phyloP scores from a whole-genome alignment of 2,113 vertebrate genomes.

The Bubo scandiacus region DNA sequence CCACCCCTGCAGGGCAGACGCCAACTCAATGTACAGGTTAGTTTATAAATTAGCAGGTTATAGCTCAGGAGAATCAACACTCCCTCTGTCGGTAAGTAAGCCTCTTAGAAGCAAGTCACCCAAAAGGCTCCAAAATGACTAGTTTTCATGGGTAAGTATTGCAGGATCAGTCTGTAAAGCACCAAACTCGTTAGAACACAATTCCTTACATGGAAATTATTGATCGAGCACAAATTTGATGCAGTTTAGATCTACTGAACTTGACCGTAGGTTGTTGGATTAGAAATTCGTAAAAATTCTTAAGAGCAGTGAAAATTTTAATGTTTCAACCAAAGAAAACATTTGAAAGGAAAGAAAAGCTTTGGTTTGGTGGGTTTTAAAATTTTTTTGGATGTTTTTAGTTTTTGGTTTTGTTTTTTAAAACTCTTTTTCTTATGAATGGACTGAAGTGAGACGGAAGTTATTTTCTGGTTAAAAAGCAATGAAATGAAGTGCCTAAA shows the following conservation, averaged over 20 bases:
- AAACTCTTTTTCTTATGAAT: neutral
- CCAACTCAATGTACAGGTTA: neutral
- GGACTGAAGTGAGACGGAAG: neutral
- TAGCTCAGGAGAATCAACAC: neutral
- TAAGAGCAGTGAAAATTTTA: neutral
- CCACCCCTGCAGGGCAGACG: neutral
- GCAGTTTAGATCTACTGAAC: neutral
- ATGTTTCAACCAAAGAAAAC: neutral
- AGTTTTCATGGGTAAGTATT: neutral
- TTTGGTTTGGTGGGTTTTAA: neutral
- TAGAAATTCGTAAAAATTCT: neutral
- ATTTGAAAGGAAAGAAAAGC: neutral
- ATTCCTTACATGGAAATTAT: neutral
- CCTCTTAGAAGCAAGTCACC: neutral
- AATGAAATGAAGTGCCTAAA: neutral
- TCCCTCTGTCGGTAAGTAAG: neutral
- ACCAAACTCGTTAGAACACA: neutral
- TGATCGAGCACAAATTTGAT: neutral
- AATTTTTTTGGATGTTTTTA: neutral
- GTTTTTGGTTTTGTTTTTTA: neutral
- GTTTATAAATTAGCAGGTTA: accelerated
- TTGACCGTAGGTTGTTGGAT: neutral
- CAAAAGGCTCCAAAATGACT: neutral
- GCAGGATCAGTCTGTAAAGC: neutral
- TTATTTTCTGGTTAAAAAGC: neutral